Evolutionary conservation across 2,888 invertebrate species (phyloP).

Genomic region (Acanthosepion lycidas): DNA sequence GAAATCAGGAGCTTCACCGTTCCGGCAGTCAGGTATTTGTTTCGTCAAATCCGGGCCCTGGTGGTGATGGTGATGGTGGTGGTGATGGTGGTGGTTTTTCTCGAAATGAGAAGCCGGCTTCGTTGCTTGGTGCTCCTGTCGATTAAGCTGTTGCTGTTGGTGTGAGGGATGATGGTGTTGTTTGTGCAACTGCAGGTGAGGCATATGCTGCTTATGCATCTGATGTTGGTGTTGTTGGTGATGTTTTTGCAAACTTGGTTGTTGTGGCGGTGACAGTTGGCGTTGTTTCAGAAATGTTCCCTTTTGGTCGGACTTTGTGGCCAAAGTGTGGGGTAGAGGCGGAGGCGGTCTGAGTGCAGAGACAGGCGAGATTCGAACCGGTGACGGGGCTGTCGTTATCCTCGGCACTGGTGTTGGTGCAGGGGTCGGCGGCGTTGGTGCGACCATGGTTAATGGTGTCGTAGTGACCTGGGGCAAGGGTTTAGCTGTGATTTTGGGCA

Average conservation of each 20-base stretch:
- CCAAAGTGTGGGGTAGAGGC: background rate
- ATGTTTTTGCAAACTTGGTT: background rate
- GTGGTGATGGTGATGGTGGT: conserved; percentile 46
- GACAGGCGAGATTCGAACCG: background rate
- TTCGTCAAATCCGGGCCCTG: conserved; percentile 3
- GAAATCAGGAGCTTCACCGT: background rate
- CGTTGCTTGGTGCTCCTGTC: conserved; percentile 41
- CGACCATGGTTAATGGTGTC: background rate
- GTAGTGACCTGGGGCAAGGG: background rate
- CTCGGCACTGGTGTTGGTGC: background rate
- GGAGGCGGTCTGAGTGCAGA: background rate
- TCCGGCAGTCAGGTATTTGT: background rate
- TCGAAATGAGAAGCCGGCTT: conserved; percentile 39
- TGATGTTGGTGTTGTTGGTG: background rate
- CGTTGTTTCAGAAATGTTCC: background rate
- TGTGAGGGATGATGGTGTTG: conserved; percentile 48
- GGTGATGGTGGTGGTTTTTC: conserved; percentile 48
- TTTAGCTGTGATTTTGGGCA: background rate
- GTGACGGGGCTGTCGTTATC: background rate
- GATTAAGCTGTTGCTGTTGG: conserved; percentile 48
- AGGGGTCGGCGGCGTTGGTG: background rate
- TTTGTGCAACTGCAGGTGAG: conserved; percentile 34
- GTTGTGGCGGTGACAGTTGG: background rate
- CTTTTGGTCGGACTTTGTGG: background rate
- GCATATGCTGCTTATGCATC: background rate